A percentile compares a stretch with the other conserved stretches of the same genome.
These are phyloP conservation scores for Acropternis orthonyx DNA, from an alignment of 2,797 vertebrate genomes.

Conservation along the genomic window DNA sequence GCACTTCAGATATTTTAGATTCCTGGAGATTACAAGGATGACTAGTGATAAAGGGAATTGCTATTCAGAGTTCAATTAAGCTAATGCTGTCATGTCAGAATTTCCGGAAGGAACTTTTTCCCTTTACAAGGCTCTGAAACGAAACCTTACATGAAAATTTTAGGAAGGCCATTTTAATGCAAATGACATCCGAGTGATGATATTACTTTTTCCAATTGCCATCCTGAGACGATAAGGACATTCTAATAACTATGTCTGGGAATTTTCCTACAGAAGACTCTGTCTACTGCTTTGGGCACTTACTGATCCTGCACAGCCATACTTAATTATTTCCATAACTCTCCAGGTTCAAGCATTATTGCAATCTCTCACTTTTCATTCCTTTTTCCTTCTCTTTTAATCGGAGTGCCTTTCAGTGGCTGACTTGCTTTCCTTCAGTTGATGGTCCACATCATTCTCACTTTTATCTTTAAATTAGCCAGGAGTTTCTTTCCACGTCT, in stretches of 20 bases:
- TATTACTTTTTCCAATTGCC: not conserved
- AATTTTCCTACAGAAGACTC: not conserved
- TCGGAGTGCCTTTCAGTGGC: not conserved
- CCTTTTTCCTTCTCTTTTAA: not conserved
- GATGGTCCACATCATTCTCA: not conserved
- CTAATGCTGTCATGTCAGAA: not conserved
- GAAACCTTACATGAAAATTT: not conserved
- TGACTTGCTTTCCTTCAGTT: not conserved
- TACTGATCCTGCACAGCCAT: not conserved
- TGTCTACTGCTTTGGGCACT: not conserved
- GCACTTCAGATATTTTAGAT: not conserved
- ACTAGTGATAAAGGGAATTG: not conserved
- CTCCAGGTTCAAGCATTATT: not conserved
- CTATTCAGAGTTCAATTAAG: not conserved
- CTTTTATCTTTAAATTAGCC: conserved; percentile 19
- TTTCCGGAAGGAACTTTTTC: not conserved
- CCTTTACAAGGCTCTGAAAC: not conserved
- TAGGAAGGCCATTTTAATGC: not conserved
- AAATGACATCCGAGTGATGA: not conserved
- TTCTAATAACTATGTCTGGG: not conserved
- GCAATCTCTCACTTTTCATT: not conserved
- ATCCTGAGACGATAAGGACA: not conserved
- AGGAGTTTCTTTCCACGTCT: conserved; percentile 20
- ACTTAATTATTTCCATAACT: not conserved
- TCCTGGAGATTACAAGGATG: not conserved